Base-by-base conservation (phyloP, 1,140 invertebrate species). In the Bactericera cockerelli region DNA sequence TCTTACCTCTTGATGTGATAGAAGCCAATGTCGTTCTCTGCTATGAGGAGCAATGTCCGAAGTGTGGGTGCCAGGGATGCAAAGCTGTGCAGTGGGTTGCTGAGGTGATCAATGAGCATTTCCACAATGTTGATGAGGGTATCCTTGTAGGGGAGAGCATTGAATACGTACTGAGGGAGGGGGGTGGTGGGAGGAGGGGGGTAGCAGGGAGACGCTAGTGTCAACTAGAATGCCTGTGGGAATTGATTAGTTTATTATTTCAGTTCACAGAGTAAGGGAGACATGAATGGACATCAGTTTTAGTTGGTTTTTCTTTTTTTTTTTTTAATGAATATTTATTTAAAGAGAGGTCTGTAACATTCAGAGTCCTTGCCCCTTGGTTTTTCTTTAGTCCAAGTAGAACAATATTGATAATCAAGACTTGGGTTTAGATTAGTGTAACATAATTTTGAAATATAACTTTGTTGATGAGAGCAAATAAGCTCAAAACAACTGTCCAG, bases 21-120 rank as follows among this genome's bases (percentile, higher is more conserved):
- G 68, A 89, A 88, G 14, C 86, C 87, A 69, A 84, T 88, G 72
- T 93, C 86, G 67, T 89, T 84, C 66, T 91, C 87, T 0, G 83
- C 83, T 10, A 91, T 70, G 54, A 89, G 78, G 16, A 86, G 78
- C 36, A 89, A 77, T 1, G 84, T 83, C 58, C 87, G 70, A 4
- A 89, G 70, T 31, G 82, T 78, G 2, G 83, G 78, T 33, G 84
- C 74, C 8, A 84, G 77, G 1, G 85, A 82, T 2, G 81, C 75
- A 60, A 81, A 81, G 0, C 77, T 79, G 62, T 83, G 81, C 39
- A 81, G 79, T 0, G 73, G 66, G n/a, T 74, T 76, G 31, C 72
- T 71, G 0, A 89, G 71, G 68, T 87, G 86, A 55, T 83, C 81
- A 0, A 87, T 71, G 6, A 89, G 75, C 0, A 82, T 79, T 28